Evolutionary conservation across 2,797 vertebrate genomes (phyloP).

Genomic region (Neopelma chrysocephalum): DNA sequence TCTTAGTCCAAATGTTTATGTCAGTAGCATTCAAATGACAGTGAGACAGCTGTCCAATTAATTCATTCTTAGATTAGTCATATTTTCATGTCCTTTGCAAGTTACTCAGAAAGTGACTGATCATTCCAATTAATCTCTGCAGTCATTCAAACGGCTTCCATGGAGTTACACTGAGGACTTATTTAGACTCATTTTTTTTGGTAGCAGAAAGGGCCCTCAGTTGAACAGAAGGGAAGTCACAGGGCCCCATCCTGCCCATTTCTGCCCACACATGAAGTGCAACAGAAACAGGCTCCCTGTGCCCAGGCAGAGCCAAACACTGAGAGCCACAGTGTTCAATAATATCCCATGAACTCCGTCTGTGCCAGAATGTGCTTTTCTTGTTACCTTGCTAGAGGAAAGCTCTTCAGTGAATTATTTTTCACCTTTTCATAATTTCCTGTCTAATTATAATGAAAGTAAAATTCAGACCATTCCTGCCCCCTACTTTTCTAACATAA

Average conservation of each 20-base stretch:
- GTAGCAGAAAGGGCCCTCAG: neutral
- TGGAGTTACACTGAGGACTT: neutral
- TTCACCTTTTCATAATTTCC: conserved; percentile 45
- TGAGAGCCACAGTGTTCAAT: neutral
- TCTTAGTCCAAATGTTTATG: conserved; percentile 35
- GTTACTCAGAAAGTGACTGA: neutral
- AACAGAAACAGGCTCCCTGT: neutral
- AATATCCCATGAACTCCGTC: neutral
- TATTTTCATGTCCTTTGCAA: neutral
- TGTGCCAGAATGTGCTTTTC: neutral
- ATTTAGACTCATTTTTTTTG: neutral
- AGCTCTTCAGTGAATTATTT: conserved; percentile 12
- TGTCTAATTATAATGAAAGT: conserved; percentile 45
- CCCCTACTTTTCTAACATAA: conserved; percentile 5
- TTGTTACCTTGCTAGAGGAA: neutral
- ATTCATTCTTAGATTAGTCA: neutral
- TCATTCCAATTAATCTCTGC: neutral
- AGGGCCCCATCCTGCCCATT: neutral
- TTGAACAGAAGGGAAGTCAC: neutral
- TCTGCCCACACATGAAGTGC: neutral
- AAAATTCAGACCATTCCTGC: conserved; percentile 17
- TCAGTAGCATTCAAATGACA: neutral
- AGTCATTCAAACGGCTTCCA: neutral
- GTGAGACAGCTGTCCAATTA: conserved; percentile 34
- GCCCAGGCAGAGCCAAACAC: neutral